Percentiles rank a stretch among this genome's conserved stretches.
Evolutionary conservation across 35 echinoderm and acorn worm species (phyloP).

Genomic region (Stichopus chloronotus): DNA sequence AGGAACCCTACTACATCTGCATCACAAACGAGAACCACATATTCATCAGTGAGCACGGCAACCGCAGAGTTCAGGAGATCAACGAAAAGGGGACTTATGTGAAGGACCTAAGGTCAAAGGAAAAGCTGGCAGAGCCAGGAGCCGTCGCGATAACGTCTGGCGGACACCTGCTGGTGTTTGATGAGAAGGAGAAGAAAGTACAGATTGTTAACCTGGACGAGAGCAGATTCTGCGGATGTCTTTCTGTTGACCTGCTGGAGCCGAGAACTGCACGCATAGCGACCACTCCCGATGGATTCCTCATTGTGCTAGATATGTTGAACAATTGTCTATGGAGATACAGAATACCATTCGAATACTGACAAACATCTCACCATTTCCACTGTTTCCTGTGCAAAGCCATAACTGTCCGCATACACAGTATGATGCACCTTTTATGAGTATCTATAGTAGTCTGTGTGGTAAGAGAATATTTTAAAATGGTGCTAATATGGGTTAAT

Average conservation of each 20-base stretch:
- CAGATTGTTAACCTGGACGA: constrained; percentile 86
- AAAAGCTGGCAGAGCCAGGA: constrained; percentile 80
- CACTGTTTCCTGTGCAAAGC: too few species aligned
- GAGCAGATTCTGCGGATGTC: constrained; percentile 56
- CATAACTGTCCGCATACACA: too few species aligned
- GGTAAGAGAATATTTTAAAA: too few species aligned
- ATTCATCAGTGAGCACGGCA: constrained; percentile 77
- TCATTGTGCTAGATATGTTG: constrained; percentile 78
- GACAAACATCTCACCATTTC: neutral
- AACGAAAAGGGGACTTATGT: constrained; percentile 65
- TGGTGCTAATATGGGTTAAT: too few species aligned
- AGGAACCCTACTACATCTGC: constrained; percentile 77
- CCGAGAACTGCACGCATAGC: constrained; percentile 74
- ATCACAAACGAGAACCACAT: constrained; percentile 71
- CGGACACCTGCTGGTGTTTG: constrained; percentile 76
- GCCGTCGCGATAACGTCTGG: constrained; percentile 71
- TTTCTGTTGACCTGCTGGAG: constrained; percentile 67
- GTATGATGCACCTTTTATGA: too few species aligned
- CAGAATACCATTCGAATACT: constrained; percentile 75
- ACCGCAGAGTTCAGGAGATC: constrained; percentile 74
- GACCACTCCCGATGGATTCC: constrained; percentile 70
- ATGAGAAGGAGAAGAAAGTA: constrained; percentile 73
- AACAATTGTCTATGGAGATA: constrained; percentile 88
- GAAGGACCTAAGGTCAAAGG: constrained; percentile 73
- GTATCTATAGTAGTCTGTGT: too few species aligned